Conservation (phyloP, 2,888 invertebrate genomes). For the Drosophila hamatofila region DNA sequence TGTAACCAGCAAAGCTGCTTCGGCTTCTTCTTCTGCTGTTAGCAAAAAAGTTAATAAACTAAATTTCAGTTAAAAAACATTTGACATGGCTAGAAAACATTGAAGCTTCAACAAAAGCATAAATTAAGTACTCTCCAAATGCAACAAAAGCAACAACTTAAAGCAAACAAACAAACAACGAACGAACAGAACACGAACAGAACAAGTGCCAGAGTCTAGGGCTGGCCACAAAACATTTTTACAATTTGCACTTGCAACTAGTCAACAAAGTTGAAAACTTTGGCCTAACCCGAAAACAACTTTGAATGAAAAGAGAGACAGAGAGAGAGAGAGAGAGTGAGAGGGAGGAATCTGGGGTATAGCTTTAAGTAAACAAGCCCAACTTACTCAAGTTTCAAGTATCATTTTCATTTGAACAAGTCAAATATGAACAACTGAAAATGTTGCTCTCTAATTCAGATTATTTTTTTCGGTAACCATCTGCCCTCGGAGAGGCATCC, state of each 20-base stretch:
- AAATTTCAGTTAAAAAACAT: conserved; percentile 16
- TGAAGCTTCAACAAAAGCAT: conserved; percentile 16
- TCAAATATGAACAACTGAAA: conserved; percentile 11
- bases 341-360: too few relatives aligned
- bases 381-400: conserved; percentile 39
- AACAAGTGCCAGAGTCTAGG: conserved; percentile 27
- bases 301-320: conserved; percentile 10
- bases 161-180: conserved; percentile 11
- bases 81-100: conserved; percentile 7
- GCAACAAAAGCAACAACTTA: conserved; percentile 28
- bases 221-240: conserved; percentile 50
- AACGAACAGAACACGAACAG: conserved; percentile 1
- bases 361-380: conserved; percentile 41
- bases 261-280: conserved; percentile 56
- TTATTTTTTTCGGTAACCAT: neutral
- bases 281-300: conserved; percentile 27
- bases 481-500: neutral
- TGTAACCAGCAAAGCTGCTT: neutral
- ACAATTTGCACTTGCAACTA: conserved; percentile 48
- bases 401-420: conserved; percentile 7
- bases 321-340: neutral
- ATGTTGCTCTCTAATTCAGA: neutral
- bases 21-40: too few relatives aligned
- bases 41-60: conserved; percentile 13
- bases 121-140: conserved; percentile 25